Conservation (phyloP, 2,113 vertebrate genomes). For the Saguinus imperator region DNA sequence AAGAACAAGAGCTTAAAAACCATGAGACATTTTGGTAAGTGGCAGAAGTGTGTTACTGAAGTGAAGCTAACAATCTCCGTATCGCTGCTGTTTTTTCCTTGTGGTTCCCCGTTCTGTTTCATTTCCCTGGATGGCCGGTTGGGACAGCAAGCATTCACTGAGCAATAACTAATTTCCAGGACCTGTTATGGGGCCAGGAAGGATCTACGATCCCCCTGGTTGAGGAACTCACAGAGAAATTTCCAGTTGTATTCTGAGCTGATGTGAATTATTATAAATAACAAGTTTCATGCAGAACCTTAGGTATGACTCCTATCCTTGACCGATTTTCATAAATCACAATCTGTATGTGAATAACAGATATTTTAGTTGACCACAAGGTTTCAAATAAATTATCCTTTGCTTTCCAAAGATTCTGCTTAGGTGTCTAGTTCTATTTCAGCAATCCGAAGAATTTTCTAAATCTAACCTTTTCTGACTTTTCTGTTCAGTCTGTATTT, state of each 20-base stretch:
- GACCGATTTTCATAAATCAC: slow-evolving; percentile 30
- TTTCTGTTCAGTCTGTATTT: neutral
- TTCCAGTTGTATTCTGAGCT: neutral
- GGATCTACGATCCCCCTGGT: neutral
- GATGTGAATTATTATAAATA: slow-evolving; percentile 11
- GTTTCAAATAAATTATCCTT: slow-evolving; percentile 17
- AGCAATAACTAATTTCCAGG: neutral
- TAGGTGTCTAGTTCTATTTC: neutral
- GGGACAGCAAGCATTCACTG: neutral
- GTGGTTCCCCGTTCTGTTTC: neutral
- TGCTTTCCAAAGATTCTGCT: neutral
- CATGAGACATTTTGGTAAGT: neutral
- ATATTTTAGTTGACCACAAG: neutral
- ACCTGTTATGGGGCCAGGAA: neutral
- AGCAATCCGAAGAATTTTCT: neutral
- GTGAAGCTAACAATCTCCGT: neutral
- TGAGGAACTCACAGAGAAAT: neutral
- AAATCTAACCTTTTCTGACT: neutral
- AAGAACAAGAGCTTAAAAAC: neutral
- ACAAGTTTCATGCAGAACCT: neutral
- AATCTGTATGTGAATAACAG: slow-evolving; percentile 21
- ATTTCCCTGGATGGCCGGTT: neutral
- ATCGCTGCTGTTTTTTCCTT: neutral
- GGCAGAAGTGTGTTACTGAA: neutral
- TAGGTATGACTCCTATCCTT: neutral